Base-by-base conservation (phyloP, 2,797 vertebrate genomes). In the Mus caroli region DNA sequence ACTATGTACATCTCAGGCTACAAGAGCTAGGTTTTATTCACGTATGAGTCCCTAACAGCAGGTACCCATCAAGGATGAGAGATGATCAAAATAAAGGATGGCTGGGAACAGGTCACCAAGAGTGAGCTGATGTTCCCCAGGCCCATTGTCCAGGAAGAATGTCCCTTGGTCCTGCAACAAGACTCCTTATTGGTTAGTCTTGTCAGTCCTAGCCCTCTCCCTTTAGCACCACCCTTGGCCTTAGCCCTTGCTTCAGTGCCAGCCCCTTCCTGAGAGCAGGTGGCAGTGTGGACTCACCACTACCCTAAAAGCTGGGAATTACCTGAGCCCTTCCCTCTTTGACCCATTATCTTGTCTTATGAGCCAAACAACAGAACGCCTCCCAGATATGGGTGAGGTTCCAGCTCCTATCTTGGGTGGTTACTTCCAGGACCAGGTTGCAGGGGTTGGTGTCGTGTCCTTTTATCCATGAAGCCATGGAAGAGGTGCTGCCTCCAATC, bases 271-370 rank as follows among this genome's bases (percentile, higher is more conserved):
- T 76, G 1, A 60, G 62, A 52, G 46, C 62, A 76, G 40, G 4
- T 7, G 10, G 28, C 50, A 31, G 2, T 28, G 4, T 24, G 1
- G 52, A 60, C 56, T 64, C 60, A 60, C 91, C 40, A 3, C 60
- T 79, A 12, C 78, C 0, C 0, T 2, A 11, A 37, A 93, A 92
- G 62, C 89, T 67, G 34, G 85, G 11, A 75, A 40, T 2, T 62
- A 28, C 20, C 85, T 82, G 12, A 60, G 1, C 95, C 90, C 91
- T 58, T 60, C 90, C 91, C 54, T 60, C 24, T 1, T 0, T 62
- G 15, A 9, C 69, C 69, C 88, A 26, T 54, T 85, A 84, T 86
- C 95, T 92, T 84, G 22, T 37, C 67, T 94, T 82, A 58, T 52
- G 60, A 85, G 28, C 92, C 86, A 50, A 0, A 22, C 95, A 94